Conservation (phyloP, 2,888 invertebrate species). For the Fabriciana adippe region DNA sequence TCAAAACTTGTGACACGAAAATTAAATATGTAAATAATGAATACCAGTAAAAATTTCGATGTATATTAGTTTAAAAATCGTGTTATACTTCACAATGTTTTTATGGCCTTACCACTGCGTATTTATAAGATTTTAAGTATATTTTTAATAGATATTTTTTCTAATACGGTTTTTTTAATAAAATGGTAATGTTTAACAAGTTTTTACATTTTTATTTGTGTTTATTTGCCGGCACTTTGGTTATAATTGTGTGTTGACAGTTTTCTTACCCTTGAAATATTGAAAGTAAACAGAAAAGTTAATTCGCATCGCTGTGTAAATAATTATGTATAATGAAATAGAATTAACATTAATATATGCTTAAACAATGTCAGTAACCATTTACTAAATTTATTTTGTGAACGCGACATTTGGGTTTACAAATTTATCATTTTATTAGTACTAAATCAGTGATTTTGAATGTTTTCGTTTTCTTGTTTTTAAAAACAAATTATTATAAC, state of each 20-base stretch:
- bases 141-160: slow-evolving; percentile 22
- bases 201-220: slow-evolving; percentile 24
- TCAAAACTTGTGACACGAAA: slow-evolving; percentile 12
- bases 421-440: too few relatives aligned
- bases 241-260: slow-evolving; percentile 65
- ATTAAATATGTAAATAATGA: background rate
- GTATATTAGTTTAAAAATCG: slow-evolving; percentile 13
- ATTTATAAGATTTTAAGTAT: slow-evolving; percentile 28
- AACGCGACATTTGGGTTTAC: too few relatives aligned
- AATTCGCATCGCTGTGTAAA: background rate
- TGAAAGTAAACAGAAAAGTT: slow-evolving; percentile 13
- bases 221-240: slow-evolving; percentile 66
- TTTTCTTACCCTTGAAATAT: slow-evolving; percentile 56
- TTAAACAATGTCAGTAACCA: too few relatives aligned
- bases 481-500: too few relatives aligned
- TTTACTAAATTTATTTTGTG: too few relatives aligned
- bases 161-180: background rate
- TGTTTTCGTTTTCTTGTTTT: too few relatives aligned
- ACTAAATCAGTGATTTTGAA: too few relatives aligned
- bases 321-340: background rate
- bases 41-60: background rate
- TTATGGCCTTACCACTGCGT: slow-evolving; percentile 31
- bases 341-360: too few relatives aligned
- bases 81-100: slow-evolving; percentile 24
- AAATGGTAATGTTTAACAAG: slow-evolving; percentile 1